Percentiles rank a stretch among this genome's conserved stretches.
These are phyloP conservation scores for Camponotus vicinus DNA, from an alignment of 1,140 invertebrate genomes.

Conservation along the genomic window DNA sequence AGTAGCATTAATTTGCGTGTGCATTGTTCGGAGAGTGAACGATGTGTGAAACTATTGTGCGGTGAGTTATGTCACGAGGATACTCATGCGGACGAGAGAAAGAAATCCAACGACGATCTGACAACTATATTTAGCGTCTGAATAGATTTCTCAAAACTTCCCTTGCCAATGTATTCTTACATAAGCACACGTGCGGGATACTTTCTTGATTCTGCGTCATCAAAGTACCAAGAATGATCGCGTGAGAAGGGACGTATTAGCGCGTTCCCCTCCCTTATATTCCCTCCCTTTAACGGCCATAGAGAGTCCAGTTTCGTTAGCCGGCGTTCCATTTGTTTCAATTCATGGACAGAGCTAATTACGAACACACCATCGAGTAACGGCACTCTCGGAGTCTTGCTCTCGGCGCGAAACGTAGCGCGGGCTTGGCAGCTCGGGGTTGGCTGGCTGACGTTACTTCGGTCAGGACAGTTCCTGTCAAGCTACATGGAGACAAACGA, in stretches of 20 bases:
- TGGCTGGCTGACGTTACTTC: slow-evolving; percentile 79
- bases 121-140: neutral
- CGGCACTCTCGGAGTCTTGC: slow-evolving; percentile 61
- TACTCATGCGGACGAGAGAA: neutral
- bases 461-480: slow-evolving; percentile 84
- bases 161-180: neutral
- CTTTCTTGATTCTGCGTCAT: slow-evolving; percentile 10
- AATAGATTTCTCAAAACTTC: slow-evolving; percentile 5
- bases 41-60: slow-evolving; percentile 51
- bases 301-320: slow-evolving; percentile 61
- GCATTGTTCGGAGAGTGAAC: slow-evolving; percentile 30
- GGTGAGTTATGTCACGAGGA: neutral
- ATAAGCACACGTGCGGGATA: too few relatives aligned
- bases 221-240: slow-evolving; percentile 29
- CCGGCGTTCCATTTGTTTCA: slow-evolving; percentile 82
- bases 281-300: slow-evolving; percentile 36
- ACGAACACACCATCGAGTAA: slow-evolving; percentile 77
- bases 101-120: neutral
- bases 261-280: slow-evolving; percentile 69
- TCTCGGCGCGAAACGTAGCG: slow-evolving; percentile 37
- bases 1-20: slow-evolving; percentile 48
- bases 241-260: slow-evolving; percentile 77
- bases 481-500: slow-evolving; percentile 86
- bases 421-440: slow-evolving; percentile 61
- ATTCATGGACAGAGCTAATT: slow-evolving; percentile 84